Evolutionary conservation across 2,113 vertebrate genomes (phyloP), one percentile per base, ranked within the genome.

Genomic region (Setophaga coronata): DNA sequence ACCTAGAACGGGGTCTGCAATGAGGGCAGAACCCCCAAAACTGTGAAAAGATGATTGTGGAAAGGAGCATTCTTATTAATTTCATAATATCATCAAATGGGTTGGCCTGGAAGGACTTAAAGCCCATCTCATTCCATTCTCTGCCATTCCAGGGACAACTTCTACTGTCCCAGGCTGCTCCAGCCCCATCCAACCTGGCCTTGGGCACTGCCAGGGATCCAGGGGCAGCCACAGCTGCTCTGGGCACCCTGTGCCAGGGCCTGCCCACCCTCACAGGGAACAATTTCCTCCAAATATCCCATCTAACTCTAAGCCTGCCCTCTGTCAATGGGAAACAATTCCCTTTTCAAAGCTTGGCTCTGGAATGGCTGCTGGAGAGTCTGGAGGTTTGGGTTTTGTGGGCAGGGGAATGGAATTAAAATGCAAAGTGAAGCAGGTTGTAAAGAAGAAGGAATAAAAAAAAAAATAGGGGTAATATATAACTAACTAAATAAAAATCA

Each of bases 151-250:
- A 36, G 36, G 26, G 36, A 65, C 43, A 38, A 15, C 10, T 66
- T 0, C 53, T 18, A 53, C 24, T 5, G 0, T 4, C 12, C 28
- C n/a, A 60, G 24, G 28, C 0, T 14, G 38, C 7, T 82, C 69
- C 77, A 7, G 24, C n/a, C 10, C 40, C 1, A 1, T 31, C 57
- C 50, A 74, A 0, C 78, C 45, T 29, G 43, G 18, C 51, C 36
- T 89, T 3, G 53, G 28, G 1, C 24, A 66, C 19, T 67, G 0
- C 60, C 61, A 74, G 38, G 60, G 53, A 67, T 60, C n/a, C 69
- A 56, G 69, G 33, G 26, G 14, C 50, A 80, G 50, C 42, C 66
- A 15, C 76, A 88, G 42, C 50, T 80, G 0, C 58, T 50, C 26
- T 57, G 50, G 21, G 14, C 20, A 72, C 10, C 6, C 42, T 57